Base-by-base conservation (phyloP, 2,113 vertebrate genomes). In the Grallaria varia region DNA sequence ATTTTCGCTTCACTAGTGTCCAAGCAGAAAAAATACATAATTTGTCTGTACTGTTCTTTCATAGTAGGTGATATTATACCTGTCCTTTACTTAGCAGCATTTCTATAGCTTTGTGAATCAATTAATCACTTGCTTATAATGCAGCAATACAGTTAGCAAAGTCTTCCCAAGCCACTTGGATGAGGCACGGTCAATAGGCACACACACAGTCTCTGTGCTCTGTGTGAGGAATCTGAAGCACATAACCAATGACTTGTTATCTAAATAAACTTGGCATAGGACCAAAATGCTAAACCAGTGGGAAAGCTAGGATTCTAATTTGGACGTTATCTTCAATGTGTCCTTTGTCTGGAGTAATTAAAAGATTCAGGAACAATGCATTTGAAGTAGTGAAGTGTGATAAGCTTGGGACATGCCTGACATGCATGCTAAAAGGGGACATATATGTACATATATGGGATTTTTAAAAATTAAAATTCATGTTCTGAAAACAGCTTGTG, bases 151-250 rank as follows among this genome's bases (percentile, higher is more conserved):
- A 58, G 27, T 64, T 40, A 68, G 56, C 37, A 82, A 80, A 80
- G 17, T 47, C 60, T 68, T 84, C 35, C 58, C 28, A 53, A 1
- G 1, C 37, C 64, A 5, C 44, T 27, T 75, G 49, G n/a, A n/a
- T 39, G 60, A 81, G 52, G 24, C 50, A 6, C 0, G 0, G 15
- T 69, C 53, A 53, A 1, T 25, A 76, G 53, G 20, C 33, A 21
- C 31, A n/a, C 1, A 1, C 24, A 27, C 42, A 60, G 17, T 14
- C 45, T 40, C n/a, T 64, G 44, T 60, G 30, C 13, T 66, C 23
- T 67, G 47, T 8, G 24, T 59, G 8, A 81, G 59, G 42, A 72
- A 55, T 30, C 55, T 27, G 37, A 78, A 84, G 52, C 58, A 55
- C 10, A 6, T 24, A 66, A 69, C n/a, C 40, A 39, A 4, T 58